Evolutionary conservation across 2,888 invertebrate species (phyloP), one percentile per base, ranked within the genome.

Genomic region (Ramazzottius varieornatus): DNA sequence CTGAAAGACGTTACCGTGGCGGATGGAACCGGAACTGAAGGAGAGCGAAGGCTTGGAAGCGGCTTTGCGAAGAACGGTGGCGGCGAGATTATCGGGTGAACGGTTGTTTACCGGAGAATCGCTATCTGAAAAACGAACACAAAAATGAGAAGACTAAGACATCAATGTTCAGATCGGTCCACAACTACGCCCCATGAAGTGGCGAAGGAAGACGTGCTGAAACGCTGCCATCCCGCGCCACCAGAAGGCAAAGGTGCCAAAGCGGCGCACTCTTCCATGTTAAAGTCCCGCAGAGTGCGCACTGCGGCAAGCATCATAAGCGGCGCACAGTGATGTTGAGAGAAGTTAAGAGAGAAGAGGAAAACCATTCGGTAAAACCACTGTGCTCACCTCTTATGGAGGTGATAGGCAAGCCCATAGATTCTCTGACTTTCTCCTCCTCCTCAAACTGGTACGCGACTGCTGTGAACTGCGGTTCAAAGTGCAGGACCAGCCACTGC

Each of bases 401-500:
- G 29, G 32, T 4, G n/a, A 33, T 33, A 32, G 16, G 4, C 32
- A 64, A 29, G 20, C 64, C 34, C 16, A 8, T 63, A 8, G n/a
- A 32, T 8, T 65, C 65, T 24, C 54, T 2, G 2, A 24, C 20
- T 33, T 33, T 33, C 66, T 65, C 64, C 66, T 66, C 66, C 40
- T 66, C 66, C 33, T 63, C 46, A 20, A 34, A 63, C 63, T 66
- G 66, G 24, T n/a, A 20, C 40, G 65, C 75, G 32, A 74, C 72
- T 2, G 71, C 69, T 46, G 71, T 70, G 70, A 76, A 75, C 70
- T 74, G 75, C 1, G 70, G 69, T 69, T 74, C 73, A 70, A 78
- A 79, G 68, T 77, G 77, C 33, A 72, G 76, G 24, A 90, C 83
- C 76, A 88, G 83, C 83, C 87, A 88, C 71, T 88, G 86, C 46